Evolutionary conservation across 2,797 vertebrate genomes (phyloP).

Genomic region (Alosa sapidissima): DNA sequence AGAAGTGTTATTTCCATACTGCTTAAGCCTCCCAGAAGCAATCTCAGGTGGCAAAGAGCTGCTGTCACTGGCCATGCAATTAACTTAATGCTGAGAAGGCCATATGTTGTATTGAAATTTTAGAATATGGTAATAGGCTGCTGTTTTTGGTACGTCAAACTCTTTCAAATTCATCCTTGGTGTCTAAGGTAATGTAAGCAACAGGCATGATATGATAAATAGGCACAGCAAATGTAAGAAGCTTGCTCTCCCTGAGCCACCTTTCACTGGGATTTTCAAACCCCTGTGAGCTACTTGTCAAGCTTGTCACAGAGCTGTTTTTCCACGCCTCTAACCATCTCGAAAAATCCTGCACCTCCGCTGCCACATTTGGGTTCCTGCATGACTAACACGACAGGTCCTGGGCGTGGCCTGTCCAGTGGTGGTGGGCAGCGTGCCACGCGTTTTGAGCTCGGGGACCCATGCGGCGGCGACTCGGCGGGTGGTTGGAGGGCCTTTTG

Average conservation of each 20-base stretch:
- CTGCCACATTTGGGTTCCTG: background rate
- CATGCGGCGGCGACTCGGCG: background rate
- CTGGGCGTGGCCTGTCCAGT: background rate
- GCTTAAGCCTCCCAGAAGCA: background rate
- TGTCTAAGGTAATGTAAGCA: conserved; percentile 4
- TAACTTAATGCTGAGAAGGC: conserved; percentile 18
- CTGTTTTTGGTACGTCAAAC: background rate
- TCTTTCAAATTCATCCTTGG: background rate
- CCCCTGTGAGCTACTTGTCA: background rate
- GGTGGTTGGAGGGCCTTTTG: background rate
- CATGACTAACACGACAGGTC: background rate
- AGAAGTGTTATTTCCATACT: background rate
- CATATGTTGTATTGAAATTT: conserved; percentile 22
- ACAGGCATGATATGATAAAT: background rate
- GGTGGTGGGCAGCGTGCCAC: background rate
- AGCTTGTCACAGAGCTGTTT: background rate
- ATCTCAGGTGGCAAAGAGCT: background rate
- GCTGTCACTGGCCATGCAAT: conserved; percentile 10
- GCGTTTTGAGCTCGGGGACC: background rate
- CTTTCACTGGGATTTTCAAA: background rate
- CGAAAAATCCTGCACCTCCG: background rate
- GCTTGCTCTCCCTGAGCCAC: background rate
- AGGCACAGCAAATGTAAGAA: background rate
- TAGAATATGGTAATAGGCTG: conserved; percentile 1
- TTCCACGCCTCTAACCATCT: background rate